Base-by-base conservation (phyloP, 1,140 invertebrate genomes). In the Cydia splendana region DNA sequence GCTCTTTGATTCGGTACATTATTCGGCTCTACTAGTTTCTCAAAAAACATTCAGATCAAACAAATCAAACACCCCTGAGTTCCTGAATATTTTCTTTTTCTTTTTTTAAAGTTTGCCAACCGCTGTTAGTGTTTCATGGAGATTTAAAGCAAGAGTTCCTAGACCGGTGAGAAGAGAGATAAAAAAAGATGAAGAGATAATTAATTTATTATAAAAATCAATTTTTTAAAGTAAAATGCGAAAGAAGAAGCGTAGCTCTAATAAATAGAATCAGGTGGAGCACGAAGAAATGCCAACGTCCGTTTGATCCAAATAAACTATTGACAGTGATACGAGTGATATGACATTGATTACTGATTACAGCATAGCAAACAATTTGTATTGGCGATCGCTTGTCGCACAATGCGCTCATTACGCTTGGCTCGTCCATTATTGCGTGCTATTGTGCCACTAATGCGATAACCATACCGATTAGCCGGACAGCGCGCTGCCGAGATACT, bases 391-490 rank as follows among this genome's bases (percentile, higher is more conserved):
- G 4, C 28, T 69, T 69, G 65, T 69, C 13, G 65, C 65, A 65
- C 65, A 67, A 67, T 38, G 65, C 20, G 65, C 65, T 67, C 65
- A 34, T 67, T 67, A 67, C 65, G 65, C 65, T 18, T 30, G 15
- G 51, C n/a, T 18, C 65, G 65, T 69, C 24, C 15, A 34, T 69
- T 69, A 69, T n/a, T 69, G 65, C 30, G n/a, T 34, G 34, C 65
- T 38, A 67, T 67, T 34, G 67, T 38, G 30, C 15, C 30, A n/a
- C 34, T 71, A 42, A 38, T 38, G 30, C 30, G 67, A 71, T 71
- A 71, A 71, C 67, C 67, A 67, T 34, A 42, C 38, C 67, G 67
- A 71, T 71, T 71, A 71, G 28, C n/a, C 7, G 34, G 30, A 71
- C 65, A 53, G 51, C n/a, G 51, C n/a, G 51, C 51, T 18, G 51